A percentile compares a stretch with the other conserved stretches of the same genome.
phyloP scores from a whole-genome alignment of 2,797 vertebrate genomes.

The Alcedo atthis region DNA sequence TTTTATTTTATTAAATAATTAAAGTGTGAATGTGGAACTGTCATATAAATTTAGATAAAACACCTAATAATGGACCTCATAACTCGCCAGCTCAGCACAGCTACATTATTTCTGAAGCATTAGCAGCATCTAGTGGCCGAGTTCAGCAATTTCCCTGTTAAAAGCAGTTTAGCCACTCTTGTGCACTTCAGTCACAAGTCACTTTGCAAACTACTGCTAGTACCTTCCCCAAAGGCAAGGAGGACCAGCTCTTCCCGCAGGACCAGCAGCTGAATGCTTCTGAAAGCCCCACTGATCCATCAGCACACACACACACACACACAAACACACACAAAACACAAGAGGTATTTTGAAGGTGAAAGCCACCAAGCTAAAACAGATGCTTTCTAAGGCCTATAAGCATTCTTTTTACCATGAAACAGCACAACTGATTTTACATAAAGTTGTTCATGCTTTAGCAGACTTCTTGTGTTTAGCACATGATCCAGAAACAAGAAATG shows the following conservation, averaged over 20 bases:
- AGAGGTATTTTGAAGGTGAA: background rate
- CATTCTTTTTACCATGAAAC: background rate
- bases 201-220: too few relatives aligned
- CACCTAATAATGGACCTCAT: accelerated
- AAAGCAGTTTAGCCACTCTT: accelerated
- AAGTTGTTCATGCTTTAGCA: background rate
- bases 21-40: background rate
- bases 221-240: background rate
- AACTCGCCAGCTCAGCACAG: background rate
- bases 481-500: background rate
- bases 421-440: background rate
- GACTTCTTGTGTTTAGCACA: background rate
- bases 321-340: accelerated
- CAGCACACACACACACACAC: background rate
- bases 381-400: background rate
- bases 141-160: background rate
- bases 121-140: slow-evolving; percentile 60
- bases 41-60: background rate
- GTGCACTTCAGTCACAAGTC: background rate
- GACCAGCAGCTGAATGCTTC: background rate
- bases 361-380: background rate
- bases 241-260: accelerated
- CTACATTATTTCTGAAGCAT: background rate
- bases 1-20: background rate
- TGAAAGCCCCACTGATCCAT: background rate